These are phyloP conservation scores for Aquatica leii DNA, from an alignment of 2,888 invertebrate species.

Conservation along the genomic window DNA sequence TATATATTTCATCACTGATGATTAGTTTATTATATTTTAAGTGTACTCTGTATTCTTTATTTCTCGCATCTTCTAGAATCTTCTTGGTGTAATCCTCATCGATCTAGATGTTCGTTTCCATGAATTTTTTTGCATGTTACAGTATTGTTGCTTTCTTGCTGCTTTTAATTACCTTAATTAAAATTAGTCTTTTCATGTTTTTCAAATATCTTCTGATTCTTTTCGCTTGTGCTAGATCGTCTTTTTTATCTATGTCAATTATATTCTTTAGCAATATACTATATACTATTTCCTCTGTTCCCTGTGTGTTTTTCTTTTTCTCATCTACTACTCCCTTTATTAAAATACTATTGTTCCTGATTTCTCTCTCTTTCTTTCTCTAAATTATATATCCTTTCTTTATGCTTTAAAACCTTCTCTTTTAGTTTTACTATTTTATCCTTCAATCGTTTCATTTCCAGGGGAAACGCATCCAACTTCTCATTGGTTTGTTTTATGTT, in stretches of 20 bases:
- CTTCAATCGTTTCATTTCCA: not conserved
- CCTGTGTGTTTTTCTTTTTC: constrained; percentile 8
- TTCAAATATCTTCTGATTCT: constrained; percentile 3
- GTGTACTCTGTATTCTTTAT: too few relatives aligned
- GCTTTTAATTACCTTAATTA: constrained; percentile 3
- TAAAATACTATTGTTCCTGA: constrained; percentile 2
- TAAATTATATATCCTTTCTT: not conserved
- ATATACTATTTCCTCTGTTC: constrained; percentile 3
- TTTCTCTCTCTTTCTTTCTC: not conserved
- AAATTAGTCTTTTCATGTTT: constrained; percentile 6
- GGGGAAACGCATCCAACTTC: constrained; percentile 4
- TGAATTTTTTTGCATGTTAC: constrained; percentile 8
- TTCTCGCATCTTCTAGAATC: too few relatives aligned
- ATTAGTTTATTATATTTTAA: too few relatives aligned
- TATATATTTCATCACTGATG: too few relatives aligned
- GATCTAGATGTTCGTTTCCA: too few relatives aligned
- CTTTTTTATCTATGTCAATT: not conserved
- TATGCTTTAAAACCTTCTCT: too few relatives aligned
- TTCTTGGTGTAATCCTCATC: too few relatives aligned
- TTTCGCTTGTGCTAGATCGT: constrained; percentile 1
- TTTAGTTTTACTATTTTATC: constrained; percentile 1
- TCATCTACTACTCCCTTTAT: constrained; percentile 7
- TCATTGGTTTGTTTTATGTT: constrained; percentile 4
- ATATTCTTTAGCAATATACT: constrained; percentile 2
- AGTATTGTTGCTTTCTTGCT: not conserved